phyloP scores from a whole-genome alignment of 2,888 invertebrate genomes.

The Coelinius sp. region DNA sequence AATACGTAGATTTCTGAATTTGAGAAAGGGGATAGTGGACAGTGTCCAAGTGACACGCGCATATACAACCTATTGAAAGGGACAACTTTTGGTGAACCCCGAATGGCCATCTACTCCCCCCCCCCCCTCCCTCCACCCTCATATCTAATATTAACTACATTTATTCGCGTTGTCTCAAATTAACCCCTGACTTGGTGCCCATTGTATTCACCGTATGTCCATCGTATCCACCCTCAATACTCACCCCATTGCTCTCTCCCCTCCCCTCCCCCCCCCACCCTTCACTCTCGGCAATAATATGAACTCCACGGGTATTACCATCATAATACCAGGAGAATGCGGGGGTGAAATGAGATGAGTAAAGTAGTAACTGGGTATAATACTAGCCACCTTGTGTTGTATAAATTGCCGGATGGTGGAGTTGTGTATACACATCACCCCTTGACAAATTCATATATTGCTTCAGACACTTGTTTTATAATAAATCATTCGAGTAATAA shows the following conservation, averaged over 20 bases:
- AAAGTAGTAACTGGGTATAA: conserved; percentile 9
- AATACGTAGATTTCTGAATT: conserved; percentile 56
- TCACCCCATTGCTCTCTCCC: conserved; percentile 22
- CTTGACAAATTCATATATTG: conserved; percentile 14
- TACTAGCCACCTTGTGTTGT: conserved; percentile 12
- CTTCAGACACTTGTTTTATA: neutral
- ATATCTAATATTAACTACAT: conserved; percentile 70
- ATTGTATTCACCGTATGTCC: conserved; percentile 50
- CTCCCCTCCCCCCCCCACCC: conserved; percentile 15
- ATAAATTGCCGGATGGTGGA: conserved; percentile 31
- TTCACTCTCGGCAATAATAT: conserved; percentile 51
- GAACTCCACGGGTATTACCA: conserved; percentile 60
- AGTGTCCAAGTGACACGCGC: conserved; percentile 27
- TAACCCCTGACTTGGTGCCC: conserved; percentile 63
- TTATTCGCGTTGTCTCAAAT: conserved; percentile 70
- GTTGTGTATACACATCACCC: conserved; percentile 9
- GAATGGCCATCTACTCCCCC: conserved; percentile 50
- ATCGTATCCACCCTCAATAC: conserved; percentile 27
- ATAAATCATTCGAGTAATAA: neutral
- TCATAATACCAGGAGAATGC: conserved; percentile 52
- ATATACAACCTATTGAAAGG: conserved; percentile 25
- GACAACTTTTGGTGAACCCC: conserved; percentile 28
- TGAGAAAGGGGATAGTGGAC: conserved; percentile 49
- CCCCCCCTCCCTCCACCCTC: conserved; percentile 45
- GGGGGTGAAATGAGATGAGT: conserved; percentile 13